Percentiles rank a stretch among this genome's conserved stretches.
These are phyloP conservation scores for Gyrodactylus salaris DNA, from an alignment of 1,140 invertebrate genomes.

Conservation along the genomic window DNA sequence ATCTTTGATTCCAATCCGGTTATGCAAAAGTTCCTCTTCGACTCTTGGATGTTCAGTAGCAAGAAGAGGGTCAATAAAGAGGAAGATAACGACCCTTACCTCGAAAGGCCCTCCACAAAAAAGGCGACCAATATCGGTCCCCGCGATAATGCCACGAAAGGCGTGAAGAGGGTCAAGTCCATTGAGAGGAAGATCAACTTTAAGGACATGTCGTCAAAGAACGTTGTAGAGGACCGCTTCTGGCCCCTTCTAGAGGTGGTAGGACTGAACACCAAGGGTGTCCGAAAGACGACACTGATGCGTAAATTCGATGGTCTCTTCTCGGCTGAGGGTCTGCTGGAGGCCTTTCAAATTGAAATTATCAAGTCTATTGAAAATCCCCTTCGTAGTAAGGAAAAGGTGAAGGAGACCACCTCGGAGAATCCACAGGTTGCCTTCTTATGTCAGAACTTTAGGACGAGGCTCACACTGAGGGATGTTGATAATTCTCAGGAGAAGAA, in stretches of 20 bases:
- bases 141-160: not conserved
- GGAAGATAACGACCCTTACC: not conserved
- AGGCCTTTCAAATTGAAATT: conserved; percentile 1
- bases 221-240: not conserved
- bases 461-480: conserved; percentile 3
- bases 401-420: not conserved
- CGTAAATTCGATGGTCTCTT: not conserved
- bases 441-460: not conserved
- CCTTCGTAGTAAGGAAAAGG: not conserved
- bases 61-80: too few relatives aligned
- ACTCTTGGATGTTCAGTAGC: not conserved
- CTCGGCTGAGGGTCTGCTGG: not conserved
- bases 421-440: not conserved
- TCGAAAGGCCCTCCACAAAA: not conserved
- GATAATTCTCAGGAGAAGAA: not conserved
- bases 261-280: not conserved
- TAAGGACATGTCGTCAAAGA: not conserved
- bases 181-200: not conserved
- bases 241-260: not conserved
- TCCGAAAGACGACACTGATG: conserved; percentile 2
- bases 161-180: not conserved
- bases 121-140: not conserved
- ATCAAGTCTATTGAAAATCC: not conserved
- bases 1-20: not conserved
- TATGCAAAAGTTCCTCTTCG: not conserved